A percentile compares a stretch with the other conserved stretches of the same genome.
Evolutionary conservation across 2,888 invertebrate species (phyloP).

Genomic region (Gastrophysa polygoni): DNA sequence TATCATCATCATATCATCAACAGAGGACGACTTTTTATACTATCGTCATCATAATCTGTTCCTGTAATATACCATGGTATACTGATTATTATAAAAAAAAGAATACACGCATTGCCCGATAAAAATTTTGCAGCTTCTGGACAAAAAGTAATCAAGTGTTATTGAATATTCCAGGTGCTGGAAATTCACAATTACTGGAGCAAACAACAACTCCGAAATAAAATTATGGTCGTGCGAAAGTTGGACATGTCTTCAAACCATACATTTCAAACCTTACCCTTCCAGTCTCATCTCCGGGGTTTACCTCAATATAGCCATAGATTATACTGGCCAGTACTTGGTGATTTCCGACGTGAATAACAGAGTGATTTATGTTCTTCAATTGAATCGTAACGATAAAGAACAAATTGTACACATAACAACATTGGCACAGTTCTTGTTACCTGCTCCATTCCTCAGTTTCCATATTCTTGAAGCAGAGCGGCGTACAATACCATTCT

Average conservation of each 20-base stretch:
- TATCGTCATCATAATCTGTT: too few relatives aligned
- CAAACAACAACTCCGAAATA: conserved; percentile 86
- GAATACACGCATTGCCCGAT: neutral
- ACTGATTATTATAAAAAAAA: too few relatives aligned
- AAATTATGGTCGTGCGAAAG: conserved; percentile 95
- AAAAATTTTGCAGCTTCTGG: too few relatives aligned
- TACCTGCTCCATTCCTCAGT: conserved; percentile 87
- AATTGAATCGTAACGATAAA: conserved; percentile 68
- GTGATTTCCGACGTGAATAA: conserved; percentile 87
- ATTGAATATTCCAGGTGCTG: conserved; percentile 71
- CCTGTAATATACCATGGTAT: too few relatives aligned
- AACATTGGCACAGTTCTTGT: conserved; percentile 82
- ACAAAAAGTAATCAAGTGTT: neutral
- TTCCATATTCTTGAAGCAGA: conserved; percentile 86
- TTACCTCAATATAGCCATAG: conserved; percentile 79
- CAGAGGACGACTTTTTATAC: too few relatives aligned
- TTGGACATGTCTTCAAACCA: conserved; percentile 92
- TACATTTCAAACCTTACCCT: conserved; percentile 68
- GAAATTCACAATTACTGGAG: conserved; percentile 94
- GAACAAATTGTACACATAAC: conserved; percentile 70
- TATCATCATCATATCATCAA: too few relatives aligned
- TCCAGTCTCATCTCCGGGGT: conserved; percentile 54
- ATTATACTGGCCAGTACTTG: conserved; percentile 84
- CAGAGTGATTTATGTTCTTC: conserved; percentile 74
- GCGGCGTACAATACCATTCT: conserved; percentile 59